Evolutionary conservation across 1,140 invertebrate species (phyloP).

Genomic region (Drosophila mojavensis): DNA sequence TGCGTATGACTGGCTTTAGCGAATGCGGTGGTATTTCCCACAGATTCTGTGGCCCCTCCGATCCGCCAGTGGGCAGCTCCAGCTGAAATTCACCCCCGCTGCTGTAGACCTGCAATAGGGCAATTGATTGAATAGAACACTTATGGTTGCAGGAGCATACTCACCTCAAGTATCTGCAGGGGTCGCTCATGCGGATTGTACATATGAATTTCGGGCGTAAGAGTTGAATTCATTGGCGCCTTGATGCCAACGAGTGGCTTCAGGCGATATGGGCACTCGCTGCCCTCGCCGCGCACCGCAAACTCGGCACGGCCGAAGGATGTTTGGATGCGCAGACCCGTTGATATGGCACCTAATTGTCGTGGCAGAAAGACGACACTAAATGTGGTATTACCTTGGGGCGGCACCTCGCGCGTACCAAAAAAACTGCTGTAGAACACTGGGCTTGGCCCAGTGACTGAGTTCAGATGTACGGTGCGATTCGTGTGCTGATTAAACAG

Average conservation of each 20-base stretch:
- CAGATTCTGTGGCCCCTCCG: slow-evolving; percentile 90
- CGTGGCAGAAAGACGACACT: slow-evolving; percentile 97
- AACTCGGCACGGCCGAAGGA: slow-evolving; percentile 93
- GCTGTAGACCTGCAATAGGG: slow-evolving; percentile 87
- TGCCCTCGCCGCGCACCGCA: slow-evolving; percentile 91
- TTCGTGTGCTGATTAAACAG: slow-evolving; percentile 91
- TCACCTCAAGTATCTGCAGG: slow-evolving; percentile 89
- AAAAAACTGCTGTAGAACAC: slow-evolving; percentile 97
- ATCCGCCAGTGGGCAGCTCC: slow-evolving; percentile 90
- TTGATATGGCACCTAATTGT: slow-evolving; percentile 94
- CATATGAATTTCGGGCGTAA: slow-evolving; percentile 95
- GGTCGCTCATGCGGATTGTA: slow-evolving; percentile 95
- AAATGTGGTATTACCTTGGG: slow-evolving; percentile 96
- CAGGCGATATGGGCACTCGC: slow-evolving; percentile 94
- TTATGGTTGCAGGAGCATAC: background rate
- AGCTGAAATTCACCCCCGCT: slow-evolving; percentile 96
- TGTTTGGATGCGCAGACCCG: slow-evolving; percentile 96
- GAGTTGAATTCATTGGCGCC: slow-evolving; percentile 96
- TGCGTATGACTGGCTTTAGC: slow-evolving; percentile 94
- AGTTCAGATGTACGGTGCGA: slow-evolving; percentile 91
- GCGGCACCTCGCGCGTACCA: slow-evolving; percentile 95
- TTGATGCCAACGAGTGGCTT: slow-evolving; percentile 94
- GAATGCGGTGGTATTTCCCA: slow-evolving; percentile 97
- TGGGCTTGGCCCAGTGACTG: slow-evolving; percentile 93
- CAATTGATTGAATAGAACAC: background rate